Evolutionary conservation across 1,140 invertebrate species (phyloP), one percentile per base, ranked within the genome.

Genomic region (Procambarus virginalis): DNA sequence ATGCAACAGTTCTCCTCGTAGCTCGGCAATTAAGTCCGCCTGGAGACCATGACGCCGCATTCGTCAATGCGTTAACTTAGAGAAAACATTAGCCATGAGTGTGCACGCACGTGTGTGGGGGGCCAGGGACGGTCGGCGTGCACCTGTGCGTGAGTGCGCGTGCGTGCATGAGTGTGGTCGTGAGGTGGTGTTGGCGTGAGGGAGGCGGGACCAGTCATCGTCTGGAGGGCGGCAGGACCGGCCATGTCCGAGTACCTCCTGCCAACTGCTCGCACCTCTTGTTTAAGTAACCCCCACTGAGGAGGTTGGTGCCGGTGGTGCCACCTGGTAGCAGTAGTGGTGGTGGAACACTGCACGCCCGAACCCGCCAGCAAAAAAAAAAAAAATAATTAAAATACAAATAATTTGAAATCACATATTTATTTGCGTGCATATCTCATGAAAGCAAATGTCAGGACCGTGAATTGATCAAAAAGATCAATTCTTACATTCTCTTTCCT

Each of bases 191-290:
- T n/a, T 8, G 49, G 75, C 4, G 46, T 45, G 78, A 2, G 78
- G 9, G 22, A 46, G 6, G n/a, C 3, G 55, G 58, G 4, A 45
- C n/a, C 83, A 84, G 84, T 85, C 84, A 77, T 77, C 73, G 51
- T 55, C 46, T 46, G 49, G 73, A 60, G 48, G 51, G 9, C 48
- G 73, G 49, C 22, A 46, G 9, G 75, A 55, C 20, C 48, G 46
- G 70, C 55, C 75, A 48, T 60, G 49, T 78, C 55, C 34, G 3
- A 51, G 49, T 34, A 70, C 12, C 14, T 12, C 12, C 45, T 10
- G 51, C 73, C 51, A 49, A 85, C 75, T 60, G 34, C 55, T 77
- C 73, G n/a, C 22, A 9, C n/a, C n/a, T 73, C n/a, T 10, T 73
- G 14, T n/a, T 73, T 73, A 34, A 34, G 20, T 73, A 73, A 34